Evolutionary conservation across 1,140 invertebrate genomes (phyloP).

Genomic region (Calephelis nemesis): DNA sequence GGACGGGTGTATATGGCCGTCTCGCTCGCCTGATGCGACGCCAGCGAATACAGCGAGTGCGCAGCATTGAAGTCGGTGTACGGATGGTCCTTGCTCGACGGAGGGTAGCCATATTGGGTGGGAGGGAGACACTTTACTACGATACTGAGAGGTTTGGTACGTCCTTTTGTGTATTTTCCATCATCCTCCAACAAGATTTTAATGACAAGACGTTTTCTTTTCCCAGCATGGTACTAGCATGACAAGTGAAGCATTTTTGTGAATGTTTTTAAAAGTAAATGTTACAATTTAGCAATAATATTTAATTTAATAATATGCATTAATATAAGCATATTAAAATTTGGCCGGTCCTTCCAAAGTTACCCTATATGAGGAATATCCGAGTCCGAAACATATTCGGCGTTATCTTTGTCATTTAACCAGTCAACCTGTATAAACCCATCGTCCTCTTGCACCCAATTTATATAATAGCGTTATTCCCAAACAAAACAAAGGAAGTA

Average conservation of each 20-base stretch:
- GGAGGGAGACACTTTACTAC: constrained; percentile 85
- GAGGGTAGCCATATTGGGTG: constrained; percentile 82
- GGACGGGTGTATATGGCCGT: constrained; percentile 85
- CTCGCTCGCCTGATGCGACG: constrained; percentile 82
- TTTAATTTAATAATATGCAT: too few species aligned
- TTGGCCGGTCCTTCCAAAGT: too few species aligned
- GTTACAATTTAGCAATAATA: too few species aligned
- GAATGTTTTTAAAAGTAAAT: too few species aligned
- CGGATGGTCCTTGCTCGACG: constrained; percentile 77
- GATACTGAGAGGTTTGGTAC: constrained; percentile 85
- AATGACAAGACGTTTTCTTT: too few species aligned
- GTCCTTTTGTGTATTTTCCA: background rate
- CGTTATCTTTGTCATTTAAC: background rate
- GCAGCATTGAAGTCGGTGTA: constrained; percentile 84
- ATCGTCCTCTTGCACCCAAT: background rate
- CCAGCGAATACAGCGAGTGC: constrained; percentile 79
- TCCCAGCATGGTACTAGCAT: too few species aligned
- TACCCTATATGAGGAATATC: background rate
- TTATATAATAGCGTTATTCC: background rate
- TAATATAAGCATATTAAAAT: too few species aligned
- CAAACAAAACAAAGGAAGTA: constrained; percentile 12
- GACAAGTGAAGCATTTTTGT: too few species aligned
- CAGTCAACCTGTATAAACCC: background rate
- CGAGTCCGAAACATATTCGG: too few species aligned
- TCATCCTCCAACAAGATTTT: background rate